These are phyloP conservation scores for Porites lobata DNA, from an alignment of 92 coral and sea anemone genomes.

Conservation along the genomic window DNA sequence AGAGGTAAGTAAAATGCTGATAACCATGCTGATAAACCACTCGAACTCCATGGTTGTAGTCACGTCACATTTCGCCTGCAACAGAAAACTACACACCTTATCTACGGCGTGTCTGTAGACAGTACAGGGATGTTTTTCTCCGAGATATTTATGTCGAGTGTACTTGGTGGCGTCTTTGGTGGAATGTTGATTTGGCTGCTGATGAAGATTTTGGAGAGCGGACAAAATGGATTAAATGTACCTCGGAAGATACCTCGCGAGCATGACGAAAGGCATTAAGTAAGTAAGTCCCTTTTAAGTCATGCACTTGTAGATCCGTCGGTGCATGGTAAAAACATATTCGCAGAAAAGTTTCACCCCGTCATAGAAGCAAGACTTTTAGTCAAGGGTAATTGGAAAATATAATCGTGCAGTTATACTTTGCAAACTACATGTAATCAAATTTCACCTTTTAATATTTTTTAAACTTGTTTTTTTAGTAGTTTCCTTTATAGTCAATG, in stretches of 20 bases:
- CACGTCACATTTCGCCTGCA: too few relatives aligned
- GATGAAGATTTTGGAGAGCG: neutral
- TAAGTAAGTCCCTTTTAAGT: neutral
- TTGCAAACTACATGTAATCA: too few relatives aligned
- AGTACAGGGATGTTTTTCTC: neutral
- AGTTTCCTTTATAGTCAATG: too few relatives aligned
- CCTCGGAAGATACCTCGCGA: neutral
- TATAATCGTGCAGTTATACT: too few relatives aligned
- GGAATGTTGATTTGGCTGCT: neutral
- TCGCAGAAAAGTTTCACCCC: neutral
- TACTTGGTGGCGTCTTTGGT: neutral
- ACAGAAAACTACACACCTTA: too few relatives aligned
- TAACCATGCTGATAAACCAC: too few relatives aligned
- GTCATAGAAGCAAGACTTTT: neutral
- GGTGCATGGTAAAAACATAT: too few relatives aligned
- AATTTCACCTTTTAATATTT: too few relatives aligned
- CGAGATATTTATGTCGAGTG: neutral
- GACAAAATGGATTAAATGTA: neutral
- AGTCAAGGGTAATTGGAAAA: too few relatives aligned
- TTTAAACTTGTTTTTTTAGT: too few relatives aligned
- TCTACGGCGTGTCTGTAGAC: neutral
- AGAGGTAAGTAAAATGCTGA: too few relatives aligned
- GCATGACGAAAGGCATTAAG: constrained; percentile 6
- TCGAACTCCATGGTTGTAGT: too few relatives aligned
- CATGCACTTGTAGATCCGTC: neutral